Conservation (phyloP, 2,113 vertebrate species). For the Papio anubis region DNA sequence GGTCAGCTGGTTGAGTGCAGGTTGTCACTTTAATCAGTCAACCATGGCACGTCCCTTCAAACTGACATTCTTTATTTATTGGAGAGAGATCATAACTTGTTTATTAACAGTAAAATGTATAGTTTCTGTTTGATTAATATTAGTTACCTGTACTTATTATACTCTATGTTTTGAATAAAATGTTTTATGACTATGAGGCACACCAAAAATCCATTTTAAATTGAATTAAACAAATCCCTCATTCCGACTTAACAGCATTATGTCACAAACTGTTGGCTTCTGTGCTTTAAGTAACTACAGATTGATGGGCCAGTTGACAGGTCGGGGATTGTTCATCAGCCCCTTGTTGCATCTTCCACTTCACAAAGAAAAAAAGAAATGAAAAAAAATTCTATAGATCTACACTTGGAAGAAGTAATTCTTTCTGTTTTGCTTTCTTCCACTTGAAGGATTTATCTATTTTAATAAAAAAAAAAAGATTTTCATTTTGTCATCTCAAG, state of each 20-base stretch:
- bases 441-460: background rate
- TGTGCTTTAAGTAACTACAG: background rate
- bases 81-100: background rate
- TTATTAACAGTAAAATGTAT: background rate
- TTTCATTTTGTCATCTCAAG: background rate
- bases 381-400: background rate
- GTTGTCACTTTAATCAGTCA: background rate
- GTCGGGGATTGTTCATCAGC: too few species aligned
- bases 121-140: background rate
- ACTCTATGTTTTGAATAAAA: too few species aligned
- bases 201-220: background rate
- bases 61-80: background rate
- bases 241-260: background rate
- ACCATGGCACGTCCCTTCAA: background rate
- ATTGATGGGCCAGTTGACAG: background rate
- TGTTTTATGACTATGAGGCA: background rate
- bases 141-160: background rate
- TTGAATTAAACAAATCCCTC: background rate
- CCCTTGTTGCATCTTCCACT: background rate
- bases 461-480: background rate
- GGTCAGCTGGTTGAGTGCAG: background rate
- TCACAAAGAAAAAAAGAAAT: background rate
- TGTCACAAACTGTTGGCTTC: background rate
- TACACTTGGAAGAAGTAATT: background rate
- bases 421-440: background rate